Base-by-base conservation (phyloP, 2,113 vertebrate species). In the Planiliza haematocheilus region DNA sequence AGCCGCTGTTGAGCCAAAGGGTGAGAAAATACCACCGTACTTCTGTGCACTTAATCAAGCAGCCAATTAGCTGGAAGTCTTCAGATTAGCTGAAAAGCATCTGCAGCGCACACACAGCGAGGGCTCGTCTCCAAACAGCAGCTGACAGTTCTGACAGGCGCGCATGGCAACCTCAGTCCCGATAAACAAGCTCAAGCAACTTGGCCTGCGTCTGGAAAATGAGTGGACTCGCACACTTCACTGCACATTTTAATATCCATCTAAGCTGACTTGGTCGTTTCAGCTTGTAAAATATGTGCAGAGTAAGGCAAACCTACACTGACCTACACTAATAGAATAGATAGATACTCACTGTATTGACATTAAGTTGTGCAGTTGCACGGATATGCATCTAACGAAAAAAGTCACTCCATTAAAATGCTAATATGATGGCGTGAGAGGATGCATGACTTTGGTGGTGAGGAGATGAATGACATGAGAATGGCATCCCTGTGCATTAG, bases 71-170 rank as follows among this genome's bases (percentile, higher is more conserved):
- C 73, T 74, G 39, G 18, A 60, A 48, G 36, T 57, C n/a, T 43
- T 45, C 56, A 56, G 46, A 64, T 30, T 13, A 48, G 30, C 7
- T 16, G 36, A 51, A 41, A 56, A 78, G 56, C 18, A 67, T 57
- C 57, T 65, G 36, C 24, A 30, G 34, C 14, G 14, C 38, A 42
- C 49, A 42, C 49, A 21, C 16, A 17, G 41, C 74, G 61, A 74
- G 34, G 18, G 59, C 18, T 24, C 20, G 13, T 69, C 38, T 18
- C 53, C 38, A 57, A 70, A 79, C 57, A 41, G 13, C 45, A 73
- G 63, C 56, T 58, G 80, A 62, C 72, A 74, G 83, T n/a, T 79
- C 42, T 77, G 80, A 73, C 48, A 34, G 30, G 51, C 45, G 58
- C 39, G 43, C 59, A 46, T 51, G 30, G 38, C 16, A 66, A 77